phyloP scores from a whole-genome alignment of 2,797 vertebrate genomes.

The Melanotaenia nigrans region DNA sequence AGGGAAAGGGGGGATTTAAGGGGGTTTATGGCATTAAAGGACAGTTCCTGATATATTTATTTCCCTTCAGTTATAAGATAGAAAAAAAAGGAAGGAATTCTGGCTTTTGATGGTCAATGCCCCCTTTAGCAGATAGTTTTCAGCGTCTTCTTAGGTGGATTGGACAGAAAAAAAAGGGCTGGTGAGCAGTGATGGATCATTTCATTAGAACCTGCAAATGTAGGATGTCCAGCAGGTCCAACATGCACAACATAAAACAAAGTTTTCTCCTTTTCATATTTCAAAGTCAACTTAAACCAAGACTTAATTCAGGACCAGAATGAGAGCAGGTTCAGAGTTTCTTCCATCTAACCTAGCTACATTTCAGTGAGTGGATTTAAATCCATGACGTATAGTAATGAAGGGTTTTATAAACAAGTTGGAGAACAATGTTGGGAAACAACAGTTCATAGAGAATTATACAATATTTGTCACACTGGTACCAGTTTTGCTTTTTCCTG shows the following conservation, averaged over 20 bases:
- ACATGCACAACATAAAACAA: background rate
- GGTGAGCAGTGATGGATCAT: slow-evolving; percentile 26
- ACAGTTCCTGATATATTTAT: slow-evolving; percentile 85
- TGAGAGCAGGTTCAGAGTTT: background rate
- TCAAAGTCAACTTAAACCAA: background rate
- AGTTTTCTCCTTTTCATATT: background rate
- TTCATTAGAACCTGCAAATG: slow-evolving; percentile 13
- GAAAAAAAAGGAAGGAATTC: slow-evolving; percentile 45
- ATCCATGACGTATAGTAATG: background rate
- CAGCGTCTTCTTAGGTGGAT: slow-evolving; percentile 6
- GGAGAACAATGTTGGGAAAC: no score
- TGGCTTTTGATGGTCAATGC: slow-evolving; percentile 20
- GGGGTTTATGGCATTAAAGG: slow-evolving; percentile 68
- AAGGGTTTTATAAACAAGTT: background rate
- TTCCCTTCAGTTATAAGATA: slow-evolving; percentile 81
- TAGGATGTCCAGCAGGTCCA: background rate
- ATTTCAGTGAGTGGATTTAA: background rate
- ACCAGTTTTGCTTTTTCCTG: background rate
- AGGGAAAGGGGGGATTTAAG: slow-evolving; percentile 57
- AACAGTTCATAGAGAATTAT: background rate
- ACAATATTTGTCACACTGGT: background rate
- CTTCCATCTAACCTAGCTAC: background rate
- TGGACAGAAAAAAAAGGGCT: slow-evolving; percentile 12
- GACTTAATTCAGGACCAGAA: background rate
- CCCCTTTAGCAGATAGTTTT: slow-evolving; percentile 22